phyloP scores from a whole-genome alignment of 2,113 vertebrate genomes.

The Danionella cerebrum region DNA sequence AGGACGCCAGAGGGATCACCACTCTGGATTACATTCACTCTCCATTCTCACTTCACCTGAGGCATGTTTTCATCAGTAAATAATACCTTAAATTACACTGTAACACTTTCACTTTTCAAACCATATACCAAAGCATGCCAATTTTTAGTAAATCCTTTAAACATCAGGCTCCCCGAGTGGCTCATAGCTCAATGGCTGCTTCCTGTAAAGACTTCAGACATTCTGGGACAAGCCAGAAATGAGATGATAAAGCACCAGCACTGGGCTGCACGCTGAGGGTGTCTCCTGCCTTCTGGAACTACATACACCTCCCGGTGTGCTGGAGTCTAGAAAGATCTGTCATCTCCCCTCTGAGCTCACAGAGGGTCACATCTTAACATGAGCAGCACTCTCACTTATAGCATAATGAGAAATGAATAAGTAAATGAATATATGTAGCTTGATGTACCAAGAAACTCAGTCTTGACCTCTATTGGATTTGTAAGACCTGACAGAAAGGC shows the following conservation, averaged over 20 bases:
- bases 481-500: neutral
- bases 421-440: neutral
- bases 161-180: neutral
- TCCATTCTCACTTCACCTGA: too few species aligned
- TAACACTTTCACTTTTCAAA: too few species aligned
- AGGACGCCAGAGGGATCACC: too few species aligned
- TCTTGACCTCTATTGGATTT: neutral
- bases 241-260: slow-evolving; percentile 10
- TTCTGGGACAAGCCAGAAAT: neutral
- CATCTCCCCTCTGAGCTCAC: neutral
- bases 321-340: slow-evolving; percentile 9
- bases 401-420: slow-evolving; percentile 5
- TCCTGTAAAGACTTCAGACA: neutral
- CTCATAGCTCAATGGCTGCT: neutral
- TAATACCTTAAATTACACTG: too few species aligned
- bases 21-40: too few species aligned
- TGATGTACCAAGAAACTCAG: neutral
- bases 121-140: too few species aligned
- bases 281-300: slow-evolving; percentile 14
- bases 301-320: neutral
- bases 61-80: too few species aligned
- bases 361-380: slow-evolving; percentile 1
- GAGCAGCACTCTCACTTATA: neutral
- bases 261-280: slow-evolving; percentile 4
- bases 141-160: too few species aligned